Evolutionary conservation across 2,797 vertebrate species (phyloP).

Genomic region (Eupleurogrammus muticus): DNA sequence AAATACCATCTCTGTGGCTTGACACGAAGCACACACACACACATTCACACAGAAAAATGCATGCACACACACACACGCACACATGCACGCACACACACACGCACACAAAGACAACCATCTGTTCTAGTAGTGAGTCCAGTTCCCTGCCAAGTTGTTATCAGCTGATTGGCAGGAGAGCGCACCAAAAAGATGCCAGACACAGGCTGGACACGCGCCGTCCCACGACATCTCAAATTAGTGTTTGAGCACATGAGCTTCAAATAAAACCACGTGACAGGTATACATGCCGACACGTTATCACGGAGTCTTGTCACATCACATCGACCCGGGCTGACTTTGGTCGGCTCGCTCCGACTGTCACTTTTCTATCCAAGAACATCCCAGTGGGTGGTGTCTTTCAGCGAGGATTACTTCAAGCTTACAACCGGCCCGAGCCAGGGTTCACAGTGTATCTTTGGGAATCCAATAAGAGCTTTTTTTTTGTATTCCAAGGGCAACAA

Average conservation of each 20-base stretch:
- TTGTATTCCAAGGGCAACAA: conserved; percentile 1
- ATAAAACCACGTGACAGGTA: conserved; percentile 24
- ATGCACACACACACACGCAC: conserved; percentile 11
- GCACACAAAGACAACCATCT: conserved; percentile 64
- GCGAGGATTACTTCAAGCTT: neutral
- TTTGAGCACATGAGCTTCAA: conserved; percentile 25
- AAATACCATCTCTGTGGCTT: conserved; percentile 23
- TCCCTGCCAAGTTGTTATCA: conserved; percentile 72
- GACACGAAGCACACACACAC: conserved; percentile 24
- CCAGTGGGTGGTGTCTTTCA: neutral
- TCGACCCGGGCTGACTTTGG: neutral
- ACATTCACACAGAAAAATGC: conserved; percentile 1
- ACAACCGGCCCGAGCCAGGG: neutral
- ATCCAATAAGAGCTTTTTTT: neutral
- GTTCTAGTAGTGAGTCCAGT: conserved; percentile 66
- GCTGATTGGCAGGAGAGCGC: conserved; percentile 64
- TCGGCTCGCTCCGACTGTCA: neutral
- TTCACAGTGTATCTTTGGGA: neutral
- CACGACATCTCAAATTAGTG: conserved; percentile 37
- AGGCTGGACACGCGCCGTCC: conserved; percentile 41
- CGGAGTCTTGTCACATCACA: conserved; percentile 14
- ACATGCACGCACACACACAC: neutral
- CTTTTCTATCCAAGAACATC: conserved; percentile 3
- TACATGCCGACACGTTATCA: neutral
- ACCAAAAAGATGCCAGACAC: conserved; percentile 54